Base-by-base conservation (phyloP, 2,888 invertebrate genomes). In the Hoplodrina ambigua region DNA sequence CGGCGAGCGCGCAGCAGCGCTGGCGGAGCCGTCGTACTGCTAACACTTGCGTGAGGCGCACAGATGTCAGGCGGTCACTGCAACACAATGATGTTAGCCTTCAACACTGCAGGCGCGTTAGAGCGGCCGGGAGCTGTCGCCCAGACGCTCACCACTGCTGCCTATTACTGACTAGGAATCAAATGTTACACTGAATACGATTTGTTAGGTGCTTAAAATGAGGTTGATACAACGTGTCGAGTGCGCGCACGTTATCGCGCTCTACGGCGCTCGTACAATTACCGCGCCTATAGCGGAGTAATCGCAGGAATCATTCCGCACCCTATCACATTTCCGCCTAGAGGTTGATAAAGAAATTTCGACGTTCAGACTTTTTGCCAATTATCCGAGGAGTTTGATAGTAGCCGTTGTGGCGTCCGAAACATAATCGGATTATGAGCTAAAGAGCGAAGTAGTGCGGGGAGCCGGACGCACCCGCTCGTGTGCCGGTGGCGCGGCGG, bases 381-480 rank as follows among this genome's bases (percentile, higher is more conserved):
- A 64, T 63, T 60, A 56, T 5, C 20, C 19, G 54, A 17, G 19
- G 20, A 72, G 50, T 76, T 52, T 11, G 30, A 13, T 46, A 54
- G 4, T 33, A 37, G 25, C 6, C 44, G 33, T 49, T 49, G 41
- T 25, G 41, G 52, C 52, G 46, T 59, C 41, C 50, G 41, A 59
- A 19, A 50, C 53, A 53, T 72, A 75, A 75, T 72, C 60, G 8
- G 53, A 61, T 72, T 52, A 72, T 19, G 50, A 58, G 52, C 46
- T 60, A 46, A 25, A 57, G 30, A 61, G 41, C 25, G 30, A 15
- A 62, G 46, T 46, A 37, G 25, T 50, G 33, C 17, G 17, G 15
- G 13, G 50, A 46, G n/a, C 6, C 17, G n/a, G n/a, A 13, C 11
- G 15, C 41, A 2, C 25, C 25, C 25, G 25, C 25, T 25, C 25